Evolutionary conservation across 2,113 vertebrate species (phyloP).

Genomic region (Dicaeum eximium): DNA sequence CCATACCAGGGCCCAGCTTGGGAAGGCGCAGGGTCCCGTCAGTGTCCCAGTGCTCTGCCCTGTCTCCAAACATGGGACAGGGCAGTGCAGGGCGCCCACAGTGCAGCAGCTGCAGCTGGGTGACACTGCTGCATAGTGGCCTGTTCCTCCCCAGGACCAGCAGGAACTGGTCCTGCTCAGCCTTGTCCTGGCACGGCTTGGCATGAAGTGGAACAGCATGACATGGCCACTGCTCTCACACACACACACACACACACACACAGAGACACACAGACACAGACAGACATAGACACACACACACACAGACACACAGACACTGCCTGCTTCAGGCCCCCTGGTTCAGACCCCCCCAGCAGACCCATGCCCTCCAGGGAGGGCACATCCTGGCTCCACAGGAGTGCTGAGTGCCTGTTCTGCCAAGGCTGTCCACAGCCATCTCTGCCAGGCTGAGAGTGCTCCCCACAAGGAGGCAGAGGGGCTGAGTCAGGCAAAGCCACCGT

Average conservation of each 20-base stretch:
- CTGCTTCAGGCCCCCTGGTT: accelerated
- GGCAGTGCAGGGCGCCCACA: not conserved
- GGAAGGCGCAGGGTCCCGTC: accelerated
- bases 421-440: not conserved
- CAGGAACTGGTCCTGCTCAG: not conserved
- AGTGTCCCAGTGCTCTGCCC: not conserved
- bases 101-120: not conserved
- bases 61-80: accelerated
- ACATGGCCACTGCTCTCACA: not conserved
- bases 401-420: accelerated
- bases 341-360: accelerated
- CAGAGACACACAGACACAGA: accelerated
- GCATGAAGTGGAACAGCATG: not conserved
- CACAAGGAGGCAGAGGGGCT: accelerated
- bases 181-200: accelerated
- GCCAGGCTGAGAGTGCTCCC: not conserved
- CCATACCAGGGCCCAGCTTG: accelerated
- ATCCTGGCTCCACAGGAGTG: not conserved
- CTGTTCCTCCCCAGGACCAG: not conserved
- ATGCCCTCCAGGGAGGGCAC: not conserved
- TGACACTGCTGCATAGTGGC: accelerated
- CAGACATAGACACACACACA: too few relatives aligned
- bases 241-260: too few relatives aligned
- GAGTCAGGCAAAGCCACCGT: not conserved
- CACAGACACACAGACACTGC: accelerated